These are phyloP conservation scores for Cydia amplana DNA, from an alignment of 1,140 invertebrate genomes.

Conservation along the genomic window DNA sequence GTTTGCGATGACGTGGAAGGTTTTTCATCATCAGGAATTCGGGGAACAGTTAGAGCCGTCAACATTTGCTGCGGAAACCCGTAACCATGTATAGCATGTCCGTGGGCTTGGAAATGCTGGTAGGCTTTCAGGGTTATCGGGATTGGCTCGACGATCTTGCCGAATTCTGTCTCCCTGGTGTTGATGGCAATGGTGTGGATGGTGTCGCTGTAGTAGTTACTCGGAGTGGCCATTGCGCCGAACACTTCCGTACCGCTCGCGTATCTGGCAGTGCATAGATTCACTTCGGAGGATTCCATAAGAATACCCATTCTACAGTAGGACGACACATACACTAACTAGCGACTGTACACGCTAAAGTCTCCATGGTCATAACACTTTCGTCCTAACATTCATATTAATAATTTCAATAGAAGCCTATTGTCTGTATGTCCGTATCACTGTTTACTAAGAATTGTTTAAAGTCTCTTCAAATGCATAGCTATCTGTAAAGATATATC, in stretches of 20 bases:
- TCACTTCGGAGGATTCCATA: slow-evolving; percentile 70
- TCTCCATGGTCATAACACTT: slow-evolving; percentile 55
- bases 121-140: slow-evolving; percentile 67
- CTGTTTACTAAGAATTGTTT: slow-evolving; percentile 10
- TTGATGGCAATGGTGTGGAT: slow-evolving; percentile 69
- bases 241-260: slow-evolving; percentile 54
- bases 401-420: neutral
- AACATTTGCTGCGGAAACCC: slow-evolving; percentile 51
- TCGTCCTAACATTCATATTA: slow-evolving; percentile 45
- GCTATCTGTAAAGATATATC: slow-evolving; percentile 17
- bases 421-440: slow-evolving; percentile 20
- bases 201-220: slow-evolving; percentile 61
- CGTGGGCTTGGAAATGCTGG: slow-evolving; percentile 52
- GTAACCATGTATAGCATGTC: slow-evolving; percentile 49
- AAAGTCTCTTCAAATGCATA: slow-evolving; percentile 20
- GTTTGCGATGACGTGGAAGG: slow-evolving; percentile 46
- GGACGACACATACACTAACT: slow-evolving; percentile 52
- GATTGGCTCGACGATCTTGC: slow-evolving; percentile 69
- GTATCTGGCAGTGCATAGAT: slow-evolving; percentile 62
- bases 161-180: slow-evolving; percentile 71
- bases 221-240: slow-evolving; percentile 61
- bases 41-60: slow-evolving; percentile 48
- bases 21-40: slow-evolving; percentile 42
- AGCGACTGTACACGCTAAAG: slow-evolving; percentile 40
- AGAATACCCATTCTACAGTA: slow-evolving; percentile 72